phyloP scores from a whole-genome alignment of 2,113 vertebrate species.

The Paratilapia polleni region DNA sequence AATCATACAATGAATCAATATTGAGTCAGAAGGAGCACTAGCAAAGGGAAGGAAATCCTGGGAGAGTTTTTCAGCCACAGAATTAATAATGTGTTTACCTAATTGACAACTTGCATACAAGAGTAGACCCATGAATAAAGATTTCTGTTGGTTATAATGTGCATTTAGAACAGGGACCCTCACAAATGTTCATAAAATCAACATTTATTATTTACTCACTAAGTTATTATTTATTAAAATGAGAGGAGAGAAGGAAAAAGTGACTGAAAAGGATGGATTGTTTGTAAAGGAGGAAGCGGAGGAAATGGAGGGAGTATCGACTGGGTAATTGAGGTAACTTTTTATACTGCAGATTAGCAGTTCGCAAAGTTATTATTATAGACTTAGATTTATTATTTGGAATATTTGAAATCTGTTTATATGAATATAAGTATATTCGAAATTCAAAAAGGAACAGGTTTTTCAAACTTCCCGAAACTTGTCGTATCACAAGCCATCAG shows the following conservation, averaged over 20 bases:
- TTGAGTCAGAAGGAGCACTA: background rate
- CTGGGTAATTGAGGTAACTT: background rate
- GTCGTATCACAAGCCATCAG: background rate
- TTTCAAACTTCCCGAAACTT: background rate
- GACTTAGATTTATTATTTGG: background rate
- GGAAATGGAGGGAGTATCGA: background rate
- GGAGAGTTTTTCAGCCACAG: background rate
- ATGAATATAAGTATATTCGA: background rate
- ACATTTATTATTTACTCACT: slow-evolving; percentile 16
- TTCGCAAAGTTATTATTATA: background rate
- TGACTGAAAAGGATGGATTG: background rate
- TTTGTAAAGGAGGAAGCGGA: background rate
- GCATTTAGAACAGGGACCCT: background rate
- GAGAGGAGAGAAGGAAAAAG: background rate
- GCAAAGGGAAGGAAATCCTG: background rate
- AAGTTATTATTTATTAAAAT: background rate
- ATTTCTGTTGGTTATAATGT: slow-evolving; percentile 13
- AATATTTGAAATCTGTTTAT: background rate
- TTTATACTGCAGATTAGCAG: background rate
- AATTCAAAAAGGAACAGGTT: background rate
- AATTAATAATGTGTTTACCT: slow-evolving; percentile 33
- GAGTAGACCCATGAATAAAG: slow-evolving; percentile 33
- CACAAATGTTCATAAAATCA: slow-evolving; percentile 9
- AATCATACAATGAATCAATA: background rate
- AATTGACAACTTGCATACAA: slow-evolving; percentile 15